Percentiles rank a stretch among this genome's conserved stretches.
Conservation (phyloP, 2,888 invertebrate genomes). For the Cetonia aurata region DNA sequence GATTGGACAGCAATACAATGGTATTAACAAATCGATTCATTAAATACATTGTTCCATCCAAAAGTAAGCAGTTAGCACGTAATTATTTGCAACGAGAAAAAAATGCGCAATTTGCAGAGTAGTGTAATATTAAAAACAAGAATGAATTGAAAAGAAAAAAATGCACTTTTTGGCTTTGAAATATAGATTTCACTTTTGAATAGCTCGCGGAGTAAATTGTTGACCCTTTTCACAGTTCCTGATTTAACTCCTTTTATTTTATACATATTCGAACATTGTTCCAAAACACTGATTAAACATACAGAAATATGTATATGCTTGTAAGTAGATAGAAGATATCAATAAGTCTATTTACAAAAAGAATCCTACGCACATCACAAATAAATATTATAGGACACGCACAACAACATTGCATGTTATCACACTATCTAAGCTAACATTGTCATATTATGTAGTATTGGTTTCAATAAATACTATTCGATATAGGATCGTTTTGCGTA, state of each 20-base stretch:
- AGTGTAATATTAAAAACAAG: no score
- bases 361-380: slow-evolving; percentile 30
- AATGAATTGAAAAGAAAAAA: no score
- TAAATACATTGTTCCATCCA: no score
- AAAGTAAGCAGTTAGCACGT: no score
- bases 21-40: no score
- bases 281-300: slow-evolving; percentile 33
- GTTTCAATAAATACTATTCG: slow-evolving; percentile 16
- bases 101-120: no score
- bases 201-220: neutral
- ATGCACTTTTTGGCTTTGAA: no score
- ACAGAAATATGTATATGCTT: neutral
- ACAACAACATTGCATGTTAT: slow-evolving; percentile 34
- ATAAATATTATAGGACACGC: slow-evolving; percentile 22
- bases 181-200: no score
- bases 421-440: slow-evolving; percentile 35
- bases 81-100: no score
- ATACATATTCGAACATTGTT: slow-evolving; percentile 21
- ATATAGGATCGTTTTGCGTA: slow-evolving; percentile 6
- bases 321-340: slow-evolving; percentile 19
- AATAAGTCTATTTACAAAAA: slow-evolving; percentile 23
- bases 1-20: no score
- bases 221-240: slow-evolving; percentile 11
- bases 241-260: slow-evolving; percentile 18
- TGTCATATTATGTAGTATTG: slow-evolving; percentile 11